These are phyloP conservation scores for Drepana arcuata DNA, from an alignment of 1,140 invertebrate genomes.

Conservation along the genomic window DNA sequence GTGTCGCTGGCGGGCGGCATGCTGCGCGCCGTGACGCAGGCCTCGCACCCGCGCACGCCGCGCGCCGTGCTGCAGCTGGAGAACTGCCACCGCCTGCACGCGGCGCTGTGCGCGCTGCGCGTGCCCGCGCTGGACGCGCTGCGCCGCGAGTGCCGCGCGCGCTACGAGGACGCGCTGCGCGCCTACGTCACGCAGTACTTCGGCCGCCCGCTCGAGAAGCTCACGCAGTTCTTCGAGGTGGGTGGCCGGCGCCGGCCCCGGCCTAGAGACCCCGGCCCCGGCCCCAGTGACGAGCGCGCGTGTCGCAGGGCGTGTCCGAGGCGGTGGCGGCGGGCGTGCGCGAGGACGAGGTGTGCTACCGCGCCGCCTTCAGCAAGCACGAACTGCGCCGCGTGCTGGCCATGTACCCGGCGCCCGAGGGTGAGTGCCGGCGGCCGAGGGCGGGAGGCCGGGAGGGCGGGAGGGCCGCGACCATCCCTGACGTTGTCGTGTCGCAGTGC, in stretches of 20 bases:
- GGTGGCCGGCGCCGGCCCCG: slow-evolving; percentile 78
- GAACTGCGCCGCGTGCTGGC: slow-evolving; percentile 96
- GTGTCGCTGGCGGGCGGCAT: slow-evolving; percentile 87
- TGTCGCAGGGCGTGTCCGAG: slow-evolving; percentile 84
- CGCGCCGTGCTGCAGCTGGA: slow-evolving; percentile 95
- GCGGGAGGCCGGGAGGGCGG: background rate
- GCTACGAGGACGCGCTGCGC: slow-evolving; percentile 91
- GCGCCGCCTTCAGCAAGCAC: slow-evolving; percentile 97
- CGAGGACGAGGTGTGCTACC: slow-evolving; percentile 97
- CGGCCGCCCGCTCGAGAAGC: slow-evolving; percentile 94
- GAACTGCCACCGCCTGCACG: slow-evolving; percentile 97
- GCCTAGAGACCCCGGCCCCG: too few relatives aligned
- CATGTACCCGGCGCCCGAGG: slow-evolving; percentile 94
- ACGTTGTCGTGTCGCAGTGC: slow-evolving; percentile 73
- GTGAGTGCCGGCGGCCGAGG: slow-evolving; percentile 9
- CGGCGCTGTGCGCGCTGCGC: slow-evolving; percentile 90
- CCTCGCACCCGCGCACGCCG: slow-evolving; percentile 94
- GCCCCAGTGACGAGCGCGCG: slow-evolving; percentile 85
- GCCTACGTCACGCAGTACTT: slow-evolving; percentile 96
- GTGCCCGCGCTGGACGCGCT: slow-evolving; percentile 90
- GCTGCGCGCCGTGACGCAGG: slow-evolving; percentile 85
- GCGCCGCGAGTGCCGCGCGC: slow-evolving; percentile 92
- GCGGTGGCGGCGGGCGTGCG: slow-evolving; percentile 95
- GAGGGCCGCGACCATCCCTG: background rate
- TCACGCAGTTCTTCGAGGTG: slow-evolving; percentile 88